These are phyloP conservation scores for Acronicta psi DNA, from an alignment of 2,888 invertebrate genomes.

Conservation along the genomic window DNA sequence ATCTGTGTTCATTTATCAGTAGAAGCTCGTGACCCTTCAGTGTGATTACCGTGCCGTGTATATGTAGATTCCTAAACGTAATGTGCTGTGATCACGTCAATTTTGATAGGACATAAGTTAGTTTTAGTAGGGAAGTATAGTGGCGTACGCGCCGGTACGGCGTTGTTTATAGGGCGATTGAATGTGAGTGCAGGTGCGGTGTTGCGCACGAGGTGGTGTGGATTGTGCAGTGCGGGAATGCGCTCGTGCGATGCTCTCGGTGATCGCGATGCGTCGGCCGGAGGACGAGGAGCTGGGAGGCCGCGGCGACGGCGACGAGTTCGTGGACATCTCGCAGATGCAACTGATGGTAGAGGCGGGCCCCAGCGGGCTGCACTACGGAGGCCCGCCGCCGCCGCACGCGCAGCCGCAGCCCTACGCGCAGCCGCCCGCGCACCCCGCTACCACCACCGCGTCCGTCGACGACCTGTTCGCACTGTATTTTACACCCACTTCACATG, in stretches of 20 bases:
- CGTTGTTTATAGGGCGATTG: conserved; percentile 53
- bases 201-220: conserved; percentile 70
- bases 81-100: conserved; percentile 87
- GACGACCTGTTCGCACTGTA: conserved; percentile 93
- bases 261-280: conserved; percentile 94
- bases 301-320: conserved; percentile 91
- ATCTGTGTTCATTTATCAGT: conserved; percentile 87
- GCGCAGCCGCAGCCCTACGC: conserved; percentile 83
- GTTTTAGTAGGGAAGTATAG: conserved; percentile 61
- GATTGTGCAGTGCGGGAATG: conserved; percentile 81
- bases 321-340: conserved; percentile 95
- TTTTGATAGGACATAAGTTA: conserved; percentile 77
- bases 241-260: conserved; percentile 88
- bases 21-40: conserved; percentile 73
- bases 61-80: conserved; percentile 74
- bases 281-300: conserved; percentile 90
- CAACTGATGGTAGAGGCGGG: conserved; percentile 91
- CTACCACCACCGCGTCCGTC: conserved; percentile 89
- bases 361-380: conserved; percentile 86
- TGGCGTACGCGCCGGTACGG: conserved; percentile 62
- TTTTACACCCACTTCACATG: conserved; percentile 91
- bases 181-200: conserved; percentile 67
- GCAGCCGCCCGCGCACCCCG: conserved; percentile 74
- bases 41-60: conserved; percentile 75
- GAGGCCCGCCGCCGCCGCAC: conserved; percentile 83